phyloP scores from a whole-genome alignment of 2,113 vertebrate species.

The Oenanthe oenanthe region DNA sequence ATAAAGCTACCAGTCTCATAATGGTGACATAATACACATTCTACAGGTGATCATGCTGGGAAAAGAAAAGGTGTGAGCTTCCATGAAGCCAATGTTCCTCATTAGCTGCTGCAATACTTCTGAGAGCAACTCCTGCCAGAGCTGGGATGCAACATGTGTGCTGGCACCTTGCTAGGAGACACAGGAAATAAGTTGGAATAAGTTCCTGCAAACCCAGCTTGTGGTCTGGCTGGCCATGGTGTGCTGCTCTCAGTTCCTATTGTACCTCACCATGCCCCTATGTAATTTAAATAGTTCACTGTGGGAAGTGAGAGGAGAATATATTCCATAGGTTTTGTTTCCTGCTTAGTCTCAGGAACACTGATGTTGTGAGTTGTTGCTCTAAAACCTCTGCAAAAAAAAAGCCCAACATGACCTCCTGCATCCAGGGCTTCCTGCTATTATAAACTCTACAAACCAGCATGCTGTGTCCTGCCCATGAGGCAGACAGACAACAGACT shows the following conservation, averaged over 20 bases:
- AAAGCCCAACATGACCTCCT: constrained; percentile 14
- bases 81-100: background rate
- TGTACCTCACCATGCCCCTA: background rate
- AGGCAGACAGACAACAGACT: constrained; percentile 66
- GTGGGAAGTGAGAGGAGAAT: background rate
- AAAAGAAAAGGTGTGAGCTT: constrained; percentile 19
- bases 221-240: background rate
- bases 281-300: background rate
- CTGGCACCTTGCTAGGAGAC: background rate
- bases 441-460: constrained; percentile 4
- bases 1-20: background rate
- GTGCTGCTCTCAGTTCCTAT: background rate
- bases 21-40: background rate
- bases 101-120: background rate
- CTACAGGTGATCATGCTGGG: constrained; percentile 16
- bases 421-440: constrained; percentile 18
- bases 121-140: background rate
- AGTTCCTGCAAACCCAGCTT: background rate
- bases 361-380: background rate
- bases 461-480: constrained; percentile 48
- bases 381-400: background rate
- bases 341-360: background rate
- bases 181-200: background rate
- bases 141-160: background rate
- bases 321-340: background rate